Evolutionary conservation across 2,888 invertebrate genomes (phyloP).

Genomic region (Periphyllus acericola): DNA sequence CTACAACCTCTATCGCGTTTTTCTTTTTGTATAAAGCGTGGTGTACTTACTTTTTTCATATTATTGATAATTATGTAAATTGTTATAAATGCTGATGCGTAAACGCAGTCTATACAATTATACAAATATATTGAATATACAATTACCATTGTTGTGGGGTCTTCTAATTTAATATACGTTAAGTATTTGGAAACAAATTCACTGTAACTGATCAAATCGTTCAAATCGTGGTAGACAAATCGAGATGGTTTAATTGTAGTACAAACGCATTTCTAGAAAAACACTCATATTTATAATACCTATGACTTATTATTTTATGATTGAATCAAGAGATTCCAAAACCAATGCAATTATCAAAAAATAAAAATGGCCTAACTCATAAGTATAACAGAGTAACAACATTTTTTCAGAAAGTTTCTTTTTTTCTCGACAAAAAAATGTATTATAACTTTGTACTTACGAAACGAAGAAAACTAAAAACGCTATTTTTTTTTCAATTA

Average conservation of each 20-base stretch:
- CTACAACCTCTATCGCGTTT: not conserved
- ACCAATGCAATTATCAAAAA: too few relatives aligned
- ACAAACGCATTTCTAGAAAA: slow-evolving; percentile 51
- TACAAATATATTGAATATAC: not conserved
- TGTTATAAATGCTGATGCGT: not conserved
- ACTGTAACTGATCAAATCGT: slow-evolving; percentile 31
- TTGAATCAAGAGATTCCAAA: too few relatives aligned
- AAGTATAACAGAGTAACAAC: too few relatives aligned
- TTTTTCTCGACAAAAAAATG: too few relatives aligned
- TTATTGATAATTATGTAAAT: too few relatives aligned
- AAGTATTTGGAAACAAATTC: slow-evolving; percentile 41
- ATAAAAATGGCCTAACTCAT: too few relatives aligned
- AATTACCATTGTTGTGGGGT: slow-evolving; percentile 32
- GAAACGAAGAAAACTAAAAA: too few relatives aligned
- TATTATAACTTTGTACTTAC: too few relatives aligned
- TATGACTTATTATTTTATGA: too few relatives aligned
- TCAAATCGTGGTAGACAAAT: slow-evolving; percentile 26
- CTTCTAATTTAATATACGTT: slow-evolving; percentile 28
- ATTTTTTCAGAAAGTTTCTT: too few relatives aligned
- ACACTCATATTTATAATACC: not conserved
- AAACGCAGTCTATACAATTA: not conserved
- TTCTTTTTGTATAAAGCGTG: not conserved
- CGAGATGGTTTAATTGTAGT: slow-evolving; percentile 45
- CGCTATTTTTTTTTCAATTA: not conserved
- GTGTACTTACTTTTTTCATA: too few relatives aligned